Conservation (phyloP, 1,140 invertebrate species). For the Helicoverpa armigera region DNA sequence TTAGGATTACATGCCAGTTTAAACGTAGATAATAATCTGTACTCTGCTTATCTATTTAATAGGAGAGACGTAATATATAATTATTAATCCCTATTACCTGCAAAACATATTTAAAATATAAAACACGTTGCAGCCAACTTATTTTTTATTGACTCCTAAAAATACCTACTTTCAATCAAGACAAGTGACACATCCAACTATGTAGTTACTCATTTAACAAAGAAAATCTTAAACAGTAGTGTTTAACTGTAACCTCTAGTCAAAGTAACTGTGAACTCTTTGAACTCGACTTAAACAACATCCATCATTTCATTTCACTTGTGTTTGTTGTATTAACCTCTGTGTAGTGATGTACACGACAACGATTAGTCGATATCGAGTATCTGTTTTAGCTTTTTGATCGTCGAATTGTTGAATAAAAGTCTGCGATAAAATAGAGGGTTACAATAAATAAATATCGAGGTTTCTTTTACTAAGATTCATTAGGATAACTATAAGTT, state of each 20-base stretch:
- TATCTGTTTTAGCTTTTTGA: background rate
- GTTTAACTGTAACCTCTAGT: background rate
- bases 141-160: too few relatives aligned
- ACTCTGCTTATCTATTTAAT: too few relatives aligned
- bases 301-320: constrained; percentile 31
- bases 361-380: background rate
- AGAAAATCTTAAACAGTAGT: constrained; percentile 6
- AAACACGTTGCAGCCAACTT: too few relatives aligned
- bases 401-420: background rate
- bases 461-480: background rate
- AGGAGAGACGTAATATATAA: too few relatives aligned
- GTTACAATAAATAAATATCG: too few relatives aligned
- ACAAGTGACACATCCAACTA: background rate
- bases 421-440: too few relatives aligned
- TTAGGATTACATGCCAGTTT: too few relatives aligned
- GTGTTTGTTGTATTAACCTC: constrained; percentile 21
- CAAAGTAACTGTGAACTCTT: constrained; percentile 8
- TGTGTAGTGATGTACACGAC: background rate
- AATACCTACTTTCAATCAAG: background rate
- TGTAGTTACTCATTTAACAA: background rate
- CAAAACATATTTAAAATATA: too few relatives aligned
- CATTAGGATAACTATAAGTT: too few relatives aligned
- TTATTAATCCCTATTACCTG: too few relatives aligned
- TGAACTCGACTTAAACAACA: constrained; percentile 27
- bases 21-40: too few relatives aligned